Evolutionary conservation across 64 coral and sea anemone genomes (phyloP), one percentile per base, ranked within the genome.

Genomic region (Pocillopora verrucosa): DNA sequence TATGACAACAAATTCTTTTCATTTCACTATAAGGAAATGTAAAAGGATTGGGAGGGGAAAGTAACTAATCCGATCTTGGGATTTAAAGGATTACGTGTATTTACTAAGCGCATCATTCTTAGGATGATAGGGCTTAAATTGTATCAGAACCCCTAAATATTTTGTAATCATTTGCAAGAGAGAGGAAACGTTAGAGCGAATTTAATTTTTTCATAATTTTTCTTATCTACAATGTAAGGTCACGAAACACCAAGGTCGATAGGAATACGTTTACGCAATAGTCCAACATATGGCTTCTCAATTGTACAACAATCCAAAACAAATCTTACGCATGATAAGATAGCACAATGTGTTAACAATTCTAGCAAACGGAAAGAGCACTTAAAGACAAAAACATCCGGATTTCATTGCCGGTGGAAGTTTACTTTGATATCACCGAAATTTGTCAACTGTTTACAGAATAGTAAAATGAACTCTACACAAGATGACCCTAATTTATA

Each of bases 351-450:
- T 70, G 67, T 9, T 70, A n/a, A 70, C 7, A 70, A 70, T 10
- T 24, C 67, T 70, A n/a, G n/a, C 11, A 30, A 30, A 20, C 67
- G 20, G 19, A 70, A n/a, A 70, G 67, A 11, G 67, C 22, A 25
- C 20, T 70, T 70, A 70, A 70, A 70, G 67, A 24, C 67, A 20
- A 10, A 11, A 70, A 70, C 67, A 70, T 70, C 67, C n/a, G 67
- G n/a, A 25, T 70, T 70, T 70, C 22, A 70, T 25, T 24, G 41
- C 25, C 25, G 67, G 11, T 25, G 25, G 25, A 11, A 25, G 67
- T 70, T 70, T 30, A 70, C 22, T 70, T 70, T 70, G 67, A 70
- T 70, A 70, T 70, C n/a, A 70, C n/a, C 67, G n/a, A 70, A 70
- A 20, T 70, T 26, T n/a, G 22, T 9, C 22, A 70, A 24, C 67